Base-by-base conservation (phyloP, 53 echinoderm and acorn worm species). In the Henricia sp. region DNA sequence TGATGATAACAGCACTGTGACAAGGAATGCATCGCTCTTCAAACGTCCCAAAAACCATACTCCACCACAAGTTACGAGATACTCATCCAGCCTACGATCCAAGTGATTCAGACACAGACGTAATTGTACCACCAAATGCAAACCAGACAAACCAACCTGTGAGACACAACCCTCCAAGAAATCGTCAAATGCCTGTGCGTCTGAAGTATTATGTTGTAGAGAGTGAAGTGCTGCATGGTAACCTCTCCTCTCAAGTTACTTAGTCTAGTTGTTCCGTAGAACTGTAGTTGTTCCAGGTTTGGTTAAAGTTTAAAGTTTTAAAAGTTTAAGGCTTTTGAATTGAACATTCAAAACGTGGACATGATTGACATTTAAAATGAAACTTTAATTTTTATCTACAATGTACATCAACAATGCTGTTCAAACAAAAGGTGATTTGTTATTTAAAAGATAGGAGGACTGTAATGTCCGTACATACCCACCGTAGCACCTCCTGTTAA, bases 1-100 rank as follows among this genome's bases (percentile, higher is more conserved):
- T 58, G 68, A 68, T 40, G 68, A 68, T n/a, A 27, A 0, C 57
- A 67, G 37, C 24, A 37, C 27, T 51, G 52, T 82, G 16, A 80
- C 87, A 24, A 6, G 87, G 14, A 87, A 87, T 37, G 65, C 87
- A 44, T 86, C 86, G 23, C 62, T 84, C 32, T 84, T 86, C 36
- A 74, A 60, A 48, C 32, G 52, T 9, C 36, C 75, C 4, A 84
- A 84, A 29, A 32, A 68, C 25, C 16, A 30, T 19, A 24, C 27
- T 36, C 27, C 39, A n/a, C 25, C 30, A 29, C 26, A 24, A 27
- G 64, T 32, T n/a, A n/a, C n/a, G n/a, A n/a, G n/a, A n/a, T 27
- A 30, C 64, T 9, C 64, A 16, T 6, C 64, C 64, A 9, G 82
- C 26, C 68, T 42, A 62, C 19, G 68, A 19, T 36, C 34, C 41